Percentiles rank a stretch among this genome's conserved stretches.
Conservation (phyloP, 2,888 invertebrate genomes). For the Antitype chi region DNA sequence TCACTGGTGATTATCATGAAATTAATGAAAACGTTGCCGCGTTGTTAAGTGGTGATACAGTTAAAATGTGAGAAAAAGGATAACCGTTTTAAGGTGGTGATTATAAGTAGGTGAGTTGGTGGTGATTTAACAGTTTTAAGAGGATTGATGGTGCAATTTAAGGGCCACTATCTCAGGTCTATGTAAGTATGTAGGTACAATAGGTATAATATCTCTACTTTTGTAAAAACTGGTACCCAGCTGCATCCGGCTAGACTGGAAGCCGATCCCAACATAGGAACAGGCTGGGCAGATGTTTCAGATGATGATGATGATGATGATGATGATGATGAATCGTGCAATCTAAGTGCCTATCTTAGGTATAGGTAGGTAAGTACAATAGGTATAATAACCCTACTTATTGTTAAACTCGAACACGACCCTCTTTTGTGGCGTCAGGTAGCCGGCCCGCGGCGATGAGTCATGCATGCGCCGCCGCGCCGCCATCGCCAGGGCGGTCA, state of each 20-base stretch:
- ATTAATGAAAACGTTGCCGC: neutral
- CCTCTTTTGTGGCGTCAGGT: neutral
- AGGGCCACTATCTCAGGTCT: neutral
- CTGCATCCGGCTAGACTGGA: too few species aligned
- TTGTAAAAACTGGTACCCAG: too few species aligned
- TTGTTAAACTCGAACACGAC: neutral
- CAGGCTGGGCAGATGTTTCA: too few species aligned
- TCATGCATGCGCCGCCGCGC: neutral
- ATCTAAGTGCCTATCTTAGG: neutral
- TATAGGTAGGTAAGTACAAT: neutral
- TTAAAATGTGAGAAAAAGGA: neutral
- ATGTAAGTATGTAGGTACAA: neutral
- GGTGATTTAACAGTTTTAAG: neutral
- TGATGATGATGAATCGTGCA: too few species aligned
- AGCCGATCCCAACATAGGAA: too few species aligned
- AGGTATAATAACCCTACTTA: neutral
- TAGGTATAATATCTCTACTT: neutral
- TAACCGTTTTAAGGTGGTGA: constrained; percentile 14
- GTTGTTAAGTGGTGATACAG: neutral
- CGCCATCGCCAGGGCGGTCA: too few species aligned
- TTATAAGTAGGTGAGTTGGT: neutral
- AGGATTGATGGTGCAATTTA: neutral
- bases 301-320: too few species aligned
- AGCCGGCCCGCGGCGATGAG: neutral
- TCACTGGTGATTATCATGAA: neutral